Conservation (phyloP, 2,113 vertebrate genomes). For the Paedocypris sp. region DNA sequence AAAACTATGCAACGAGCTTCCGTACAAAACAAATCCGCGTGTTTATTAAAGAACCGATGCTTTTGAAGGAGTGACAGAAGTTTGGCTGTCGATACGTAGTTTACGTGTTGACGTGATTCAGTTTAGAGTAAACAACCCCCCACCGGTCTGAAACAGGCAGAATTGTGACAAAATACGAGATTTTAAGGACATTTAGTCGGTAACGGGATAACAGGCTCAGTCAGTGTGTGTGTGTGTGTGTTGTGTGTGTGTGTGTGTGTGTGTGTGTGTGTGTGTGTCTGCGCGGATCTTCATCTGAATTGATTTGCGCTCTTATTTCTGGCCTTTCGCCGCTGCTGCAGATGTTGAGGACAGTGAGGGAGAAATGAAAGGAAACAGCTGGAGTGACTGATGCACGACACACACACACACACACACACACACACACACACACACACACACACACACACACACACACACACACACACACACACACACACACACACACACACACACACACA, state of each 20-base stretch:
- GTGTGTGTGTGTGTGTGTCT: too few species aligned
- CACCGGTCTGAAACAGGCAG: background rate
- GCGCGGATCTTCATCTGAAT: slow-evolving; percentile 11
- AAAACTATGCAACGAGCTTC: too few species aligned
- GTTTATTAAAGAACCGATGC: too few species aligned
- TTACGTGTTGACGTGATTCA: background rate
- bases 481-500: too few species aligned
- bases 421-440: too few species aligned
- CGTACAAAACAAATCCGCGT: too few species aligned
- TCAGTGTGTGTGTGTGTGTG: slow-evolving; percentile 4
- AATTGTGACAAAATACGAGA: background rate
- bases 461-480: too few species aligned
- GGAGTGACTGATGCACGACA: background rate
- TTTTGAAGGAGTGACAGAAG: too few species aligned
- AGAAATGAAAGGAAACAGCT: slow-evolving; percentile 7
- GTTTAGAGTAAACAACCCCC: background rate
- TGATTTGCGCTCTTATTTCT: slow-evolving; percentile 17
- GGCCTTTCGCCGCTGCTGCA: background rate
- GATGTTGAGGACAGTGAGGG: background rate
- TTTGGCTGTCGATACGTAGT: too few species aligned
- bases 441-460: too few species aligned
- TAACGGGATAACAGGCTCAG: background rate
- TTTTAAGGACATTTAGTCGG: background rate
- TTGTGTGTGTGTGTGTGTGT: too few species aligned
- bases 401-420: background rate